A percentile compares a stretch with the other conserved stretches of the same genome.
Conservation (phyloP, 2,113 vertebrate species). For the Muscicapa adusta region DNA sequence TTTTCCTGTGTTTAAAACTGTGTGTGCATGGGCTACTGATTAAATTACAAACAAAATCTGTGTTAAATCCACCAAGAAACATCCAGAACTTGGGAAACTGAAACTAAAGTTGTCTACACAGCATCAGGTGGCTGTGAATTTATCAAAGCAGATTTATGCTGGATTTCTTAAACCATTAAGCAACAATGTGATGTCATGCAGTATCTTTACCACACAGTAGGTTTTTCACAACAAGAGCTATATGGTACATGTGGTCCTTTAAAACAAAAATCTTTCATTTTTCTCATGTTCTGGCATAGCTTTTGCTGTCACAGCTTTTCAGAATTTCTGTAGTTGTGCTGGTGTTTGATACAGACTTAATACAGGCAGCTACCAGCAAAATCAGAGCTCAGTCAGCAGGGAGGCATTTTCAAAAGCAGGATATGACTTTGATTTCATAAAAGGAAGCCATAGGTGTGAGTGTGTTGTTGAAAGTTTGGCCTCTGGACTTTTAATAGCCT, state of each 20-base stretch:
- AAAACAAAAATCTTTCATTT: neutral
- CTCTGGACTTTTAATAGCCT: neutral
- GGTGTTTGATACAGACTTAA: neutral
- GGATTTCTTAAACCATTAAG: neutral
- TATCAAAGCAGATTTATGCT: neutral
- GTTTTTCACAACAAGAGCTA: neutral
- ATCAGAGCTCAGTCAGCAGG: neutral
- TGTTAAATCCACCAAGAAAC: neutral
- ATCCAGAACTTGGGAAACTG: neutral
- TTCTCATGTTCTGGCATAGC: neutral
- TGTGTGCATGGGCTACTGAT: neutral
- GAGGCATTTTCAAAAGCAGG: neutral
- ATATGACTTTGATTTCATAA: neutral
- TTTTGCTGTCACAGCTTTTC: neutral
- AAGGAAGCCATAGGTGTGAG: neutral
- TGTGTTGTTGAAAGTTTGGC: neutral
- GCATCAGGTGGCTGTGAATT: neutral
- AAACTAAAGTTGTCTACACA: neutral
- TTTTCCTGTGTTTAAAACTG: neutral
- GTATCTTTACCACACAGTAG: neutral
- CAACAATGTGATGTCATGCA: neutral
- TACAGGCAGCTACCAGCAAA: neutral
- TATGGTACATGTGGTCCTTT: fast-evolving
- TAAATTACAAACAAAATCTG: neutral
- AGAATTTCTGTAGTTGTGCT: neutral